phyloP scores from a whole-genome alignment of 2,113 vertebrate genomes.

The Cebidichthys violaceus region DNA sequence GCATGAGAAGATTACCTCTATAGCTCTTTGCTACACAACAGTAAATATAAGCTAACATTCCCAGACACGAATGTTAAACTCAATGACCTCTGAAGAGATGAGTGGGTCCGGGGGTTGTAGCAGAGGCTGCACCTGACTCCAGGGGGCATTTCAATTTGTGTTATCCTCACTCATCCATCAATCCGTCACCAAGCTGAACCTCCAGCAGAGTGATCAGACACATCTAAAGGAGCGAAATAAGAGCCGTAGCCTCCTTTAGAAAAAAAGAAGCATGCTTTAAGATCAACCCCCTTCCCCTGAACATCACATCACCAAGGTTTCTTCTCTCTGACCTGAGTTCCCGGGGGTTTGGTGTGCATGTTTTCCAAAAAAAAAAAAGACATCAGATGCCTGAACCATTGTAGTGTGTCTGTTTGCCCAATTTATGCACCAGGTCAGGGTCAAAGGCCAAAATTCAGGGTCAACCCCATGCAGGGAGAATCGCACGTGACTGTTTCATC shows the following conservation, averaged over 20 bases:
- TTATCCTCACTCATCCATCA: constrained; percentile 37
- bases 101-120: constrained; percentile 43
- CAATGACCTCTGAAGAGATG: constrained; percentile 77
- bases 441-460: constrained; percentile 46
- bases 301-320: constrained; percentile 30
- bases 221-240: constrained; percentile 13
- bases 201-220: constrained; percentile 41
- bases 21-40: not conserved
- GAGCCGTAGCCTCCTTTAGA: not conserved
- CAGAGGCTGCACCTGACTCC: constrained; percentile 77
- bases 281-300: constrained; percentile 14
- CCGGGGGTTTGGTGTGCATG: not conserved
- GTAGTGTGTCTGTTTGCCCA: constrained; percentile 22
- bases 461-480: constrained; percentile 6
- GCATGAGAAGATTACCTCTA: not conserved
- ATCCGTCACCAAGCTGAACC: constrained; percentile 28
- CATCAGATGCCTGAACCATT: constrained; percentile 45
- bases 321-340: constrained; percentile 41
- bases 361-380: constrained; percentile 43
- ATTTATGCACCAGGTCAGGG: constrained; percentile 35
- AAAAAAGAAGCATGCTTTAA: constrained; percentile 4
- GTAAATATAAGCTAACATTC: not conserved
- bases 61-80: constrained; percentile 46
- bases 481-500: not conserved
- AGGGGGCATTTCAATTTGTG: constrained; percentile 46